Conservation (phyloP, 1,140 invertebrate genomes). For the Ylistrum balloti region DNA sequence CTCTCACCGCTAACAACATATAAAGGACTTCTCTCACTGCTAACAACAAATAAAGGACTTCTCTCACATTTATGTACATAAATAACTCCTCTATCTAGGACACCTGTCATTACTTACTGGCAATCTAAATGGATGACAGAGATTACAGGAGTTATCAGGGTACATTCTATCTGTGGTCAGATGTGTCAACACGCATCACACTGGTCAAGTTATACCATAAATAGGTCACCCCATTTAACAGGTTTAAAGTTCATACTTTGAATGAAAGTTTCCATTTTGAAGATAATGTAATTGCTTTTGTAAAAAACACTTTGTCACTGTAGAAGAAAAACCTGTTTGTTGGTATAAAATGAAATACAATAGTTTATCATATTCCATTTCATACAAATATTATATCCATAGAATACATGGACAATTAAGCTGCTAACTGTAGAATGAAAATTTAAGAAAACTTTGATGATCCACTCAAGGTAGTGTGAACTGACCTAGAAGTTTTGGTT, state of each 20-base stretch:
- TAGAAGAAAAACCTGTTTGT: too few relatives aligned
- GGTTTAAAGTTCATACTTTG: too few relatives aligned
- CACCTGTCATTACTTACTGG: background rate
- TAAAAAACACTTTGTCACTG: too few relatives aligned
- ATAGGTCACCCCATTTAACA: background rate
- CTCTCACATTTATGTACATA: too few relatives aligned
- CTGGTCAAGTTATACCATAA: background rate
- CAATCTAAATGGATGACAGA: conserved; percentile 33
- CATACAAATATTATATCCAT: too few relatives aligned
- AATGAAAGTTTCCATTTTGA: too few relatives aligned
- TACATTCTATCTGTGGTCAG: conserved; percentile 31
- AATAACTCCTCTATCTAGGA: background rate
- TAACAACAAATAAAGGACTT: too few relatives aligned
- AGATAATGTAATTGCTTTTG: too few relatives aligned
- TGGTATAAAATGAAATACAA: too few relatives aligned
- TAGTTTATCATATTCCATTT: too few relatives aligned
- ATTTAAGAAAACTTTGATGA: background rate
- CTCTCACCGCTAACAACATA: too few relatives aligned
- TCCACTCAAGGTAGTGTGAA: background rate
- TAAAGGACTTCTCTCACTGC: too few relatives aligned
- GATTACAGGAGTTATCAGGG: background rate
- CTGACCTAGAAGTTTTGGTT: background rate
- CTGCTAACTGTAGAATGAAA: background rate
- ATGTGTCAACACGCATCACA: background rate
- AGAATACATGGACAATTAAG: background rate